Evolutionary conservation across 1,140 invertebrate genomes (phyloP).

Genomic region (Pogonus chalceus): DNA sequence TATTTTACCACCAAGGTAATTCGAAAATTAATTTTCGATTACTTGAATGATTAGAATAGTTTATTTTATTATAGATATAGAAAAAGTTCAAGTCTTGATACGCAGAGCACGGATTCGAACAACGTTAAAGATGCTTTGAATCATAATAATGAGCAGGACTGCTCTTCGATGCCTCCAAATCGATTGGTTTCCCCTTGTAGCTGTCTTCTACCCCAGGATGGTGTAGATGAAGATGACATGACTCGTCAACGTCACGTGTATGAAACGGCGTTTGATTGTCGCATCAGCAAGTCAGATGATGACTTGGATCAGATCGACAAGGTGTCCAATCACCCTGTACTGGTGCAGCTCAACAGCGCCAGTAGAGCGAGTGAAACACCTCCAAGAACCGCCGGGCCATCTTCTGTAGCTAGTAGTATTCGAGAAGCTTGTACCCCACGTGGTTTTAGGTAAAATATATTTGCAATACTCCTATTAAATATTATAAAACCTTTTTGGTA

Average conservation of each 20-base stretch:
- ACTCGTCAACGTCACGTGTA: conserved; percentile 65
- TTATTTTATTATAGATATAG: conserved; percentile 27
- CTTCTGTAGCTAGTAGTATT: not conserved
- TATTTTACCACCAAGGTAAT: too few relatives aligned
- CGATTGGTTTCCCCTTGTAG: conserved; percentile 34
- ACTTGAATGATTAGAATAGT: too few relatives aligned
- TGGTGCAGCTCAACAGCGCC: conserved; percentile 42
- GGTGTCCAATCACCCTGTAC: conserved; percentile 67
- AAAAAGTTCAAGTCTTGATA: conserved; percentile 58
- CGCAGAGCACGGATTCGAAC: conserved; percentile 42
- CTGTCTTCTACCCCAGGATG: conserved; percentile 27
- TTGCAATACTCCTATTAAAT: too few relatives aligned
- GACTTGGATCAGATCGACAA: conserved; percentile 71
- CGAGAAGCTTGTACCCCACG: not conserved
- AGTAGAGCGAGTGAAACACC: not conserved
- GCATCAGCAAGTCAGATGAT: conserved; percentile 69
- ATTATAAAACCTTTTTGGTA: too few relatives aligned
- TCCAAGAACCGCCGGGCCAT: not conserved
- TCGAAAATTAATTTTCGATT: too few relatives aligned
- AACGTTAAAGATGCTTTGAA: conserved; percentile 23
- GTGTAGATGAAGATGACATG: conserved; percentile 44
- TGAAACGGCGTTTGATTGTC: conserved; percentile 82
- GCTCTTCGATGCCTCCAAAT: conserved; percentile 40
- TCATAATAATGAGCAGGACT: conserved; percentile 35
- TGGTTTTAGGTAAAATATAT: not conserved